Conservation (phyloP, 2,888 invertebrate species). For the Chydorus sphaericus region DNA sequence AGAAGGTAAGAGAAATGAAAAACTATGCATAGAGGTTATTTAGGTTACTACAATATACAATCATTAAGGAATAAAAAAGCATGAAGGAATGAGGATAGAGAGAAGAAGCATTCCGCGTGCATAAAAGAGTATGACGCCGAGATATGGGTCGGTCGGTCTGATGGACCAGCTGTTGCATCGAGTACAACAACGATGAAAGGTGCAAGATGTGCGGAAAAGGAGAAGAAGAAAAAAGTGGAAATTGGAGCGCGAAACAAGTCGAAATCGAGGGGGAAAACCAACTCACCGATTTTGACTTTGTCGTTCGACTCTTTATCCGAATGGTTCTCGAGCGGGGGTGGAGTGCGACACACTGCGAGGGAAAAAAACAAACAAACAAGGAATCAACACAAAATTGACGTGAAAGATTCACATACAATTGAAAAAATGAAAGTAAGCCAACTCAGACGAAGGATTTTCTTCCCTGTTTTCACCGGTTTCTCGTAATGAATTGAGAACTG, state of each 20-base stretch:
- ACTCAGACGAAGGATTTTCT: too few species aligned
- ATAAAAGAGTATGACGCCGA: too few species aligned
- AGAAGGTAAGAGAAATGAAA: background rate
- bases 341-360: conserved; percentile 46
- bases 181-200: background rate
- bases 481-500: too few species aligned
- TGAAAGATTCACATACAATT: conserved; percentile 8
- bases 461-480: conserved; percentile 2
- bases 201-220: background rate
- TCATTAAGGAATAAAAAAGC: background rate
- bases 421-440: background rate
- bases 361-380: conserved; percentile 20
- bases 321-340: conserved; percentile 33
- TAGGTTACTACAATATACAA: background rate
- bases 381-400: conserved; percentile 10
- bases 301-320: conserved; percentile 12
- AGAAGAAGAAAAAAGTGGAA: background rate
- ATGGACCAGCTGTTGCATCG: too few species aligned
- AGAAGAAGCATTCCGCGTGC: too few species aligned
- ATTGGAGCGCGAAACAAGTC: too few species aligned
- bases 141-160: too few species aligned
- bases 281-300: conserved; percentile 6
- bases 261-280: background rate
- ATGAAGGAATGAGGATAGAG: too few species aligned
- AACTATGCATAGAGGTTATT: background rate